Base-by-base conservation (phyloP, 2,113 vertebrate species). In the Pedetes capensis region DNA sequence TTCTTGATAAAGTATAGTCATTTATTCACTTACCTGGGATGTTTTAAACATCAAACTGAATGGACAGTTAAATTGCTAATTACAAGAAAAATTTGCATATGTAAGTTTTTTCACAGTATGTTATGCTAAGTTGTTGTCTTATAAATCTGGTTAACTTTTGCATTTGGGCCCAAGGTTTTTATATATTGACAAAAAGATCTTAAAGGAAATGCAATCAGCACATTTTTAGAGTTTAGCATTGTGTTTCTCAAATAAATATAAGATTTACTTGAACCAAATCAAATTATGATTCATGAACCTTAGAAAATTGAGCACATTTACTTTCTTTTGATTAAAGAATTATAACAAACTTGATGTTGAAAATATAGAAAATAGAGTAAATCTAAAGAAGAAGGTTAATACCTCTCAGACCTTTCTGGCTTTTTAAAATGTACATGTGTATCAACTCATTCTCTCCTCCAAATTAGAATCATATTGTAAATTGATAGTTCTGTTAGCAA, bases 71-170 rank as follows among this genome's bases (percentile, higher is more conserved):
- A 92, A 86, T 61, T 23, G 23, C 7, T 69, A 59, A 74, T 29
- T 29, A 2, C 9, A 79, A 57, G 69, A 69, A 44, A 75, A 85
- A 22, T 72, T 87, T 93, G 27, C 51, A 63, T 74, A 12, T 71
- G 12, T 63, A 10, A 85, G 39, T 37, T 89, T 84, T 89, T 93
- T 92, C 49, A 94, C 23, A 91, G 61, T 69, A 55, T 72, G 79
- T 1, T 66, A 14, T 75, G 51, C 74, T 42, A 47, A 68, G n/a
- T 69, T 81, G 37, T 69, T 75, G 51, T 32, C 68, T 66, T 37
- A n/a, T 42, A 66, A 93, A 84, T 74, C 49, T 95, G 37, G 51
- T 42, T 22, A 75, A 49, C 8, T 83, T 64, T 79, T 37, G 55
- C 25, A 84, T 88, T 64, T 84, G 3, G 66, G 18, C 47, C 11